Evolutionary conservation across 1,140 invertebrate species (phyloP).

Genomic region (Lepidurus arcticus): DNA sequence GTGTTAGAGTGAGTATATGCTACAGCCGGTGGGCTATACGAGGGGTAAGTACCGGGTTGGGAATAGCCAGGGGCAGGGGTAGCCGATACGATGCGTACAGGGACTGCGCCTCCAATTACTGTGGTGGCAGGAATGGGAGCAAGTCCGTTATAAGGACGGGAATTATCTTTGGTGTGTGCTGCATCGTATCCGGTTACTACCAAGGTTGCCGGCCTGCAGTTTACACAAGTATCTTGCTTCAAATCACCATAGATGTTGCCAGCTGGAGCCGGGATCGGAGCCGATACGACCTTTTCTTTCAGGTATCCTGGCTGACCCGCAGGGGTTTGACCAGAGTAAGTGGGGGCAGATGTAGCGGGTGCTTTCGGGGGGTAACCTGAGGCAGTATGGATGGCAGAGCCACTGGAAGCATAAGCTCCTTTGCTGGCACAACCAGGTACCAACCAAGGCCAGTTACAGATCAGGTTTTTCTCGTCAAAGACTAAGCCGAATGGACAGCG

Average conservation of each 20-base stretch:
- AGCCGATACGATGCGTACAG: slow-evolving; percentile 31
- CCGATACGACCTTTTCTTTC: neutral
- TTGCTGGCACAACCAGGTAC: slow-evolving; percentile 58
- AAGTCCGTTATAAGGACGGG: neutral
- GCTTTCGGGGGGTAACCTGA: neutral
- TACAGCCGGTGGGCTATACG: slow-evolving; percentile 19
- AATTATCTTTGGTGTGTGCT: neutral
- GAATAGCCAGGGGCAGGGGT: slow-evolving; percentile 17
- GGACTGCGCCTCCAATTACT: slow-evolving; percentile 11
- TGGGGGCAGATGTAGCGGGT: neutral
- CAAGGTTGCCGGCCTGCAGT: slow-evolving; percentile 28
- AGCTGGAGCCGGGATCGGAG: neutral
- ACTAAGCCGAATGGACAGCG: slow-evolving; percentile 73
- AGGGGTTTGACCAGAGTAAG: neutral
- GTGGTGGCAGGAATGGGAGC: slow-evolving; percentile 31
- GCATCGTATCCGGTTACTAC: slow-evolving; percentile 15
- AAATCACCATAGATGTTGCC: slow-evolving; percentile 27
- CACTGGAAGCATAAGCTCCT: slow-evolving; percentile 38
- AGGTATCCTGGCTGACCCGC: slow-evolving; percentile 33
- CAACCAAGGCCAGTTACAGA: slow-evolving; percentile 77
- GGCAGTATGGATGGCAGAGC: slow-evolving; percentile 28
- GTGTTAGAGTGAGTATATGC: neutral
- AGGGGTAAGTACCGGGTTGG: neutral
- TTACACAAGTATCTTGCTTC: slow-evolving; percentile 22
- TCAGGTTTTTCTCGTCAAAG: slow-evolving; percentile 63